Conservation (phyloP, 1,140 invertebrate genomes). For the Drosophila nigromelanica region DNA sequence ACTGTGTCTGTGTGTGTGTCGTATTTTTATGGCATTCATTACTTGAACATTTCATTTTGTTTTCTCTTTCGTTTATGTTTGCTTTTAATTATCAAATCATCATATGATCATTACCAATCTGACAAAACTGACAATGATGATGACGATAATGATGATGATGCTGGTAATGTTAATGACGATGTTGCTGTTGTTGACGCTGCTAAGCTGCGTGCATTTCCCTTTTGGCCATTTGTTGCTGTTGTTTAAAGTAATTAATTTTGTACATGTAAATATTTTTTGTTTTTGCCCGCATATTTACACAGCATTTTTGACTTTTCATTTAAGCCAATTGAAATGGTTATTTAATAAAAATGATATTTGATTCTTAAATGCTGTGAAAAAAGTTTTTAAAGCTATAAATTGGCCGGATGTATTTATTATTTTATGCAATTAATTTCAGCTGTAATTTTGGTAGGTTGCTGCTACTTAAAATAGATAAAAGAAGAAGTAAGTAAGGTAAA, state of each 20-base stretch:
- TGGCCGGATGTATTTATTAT: neutral
- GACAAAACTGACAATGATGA: slow-evolving; percentile 52
- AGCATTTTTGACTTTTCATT: slow-evolving; percentile 35
- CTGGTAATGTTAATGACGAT: slow-evolving; percentile 20
- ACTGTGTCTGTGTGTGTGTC: neutral
- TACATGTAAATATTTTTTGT: slow-evolving; percentile 47
- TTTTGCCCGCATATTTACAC: slow-evolving; percentile 42
- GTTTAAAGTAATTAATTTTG: slow-evolving; percentile 57
- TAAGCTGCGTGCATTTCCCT: slow-evolving; percentile 27
- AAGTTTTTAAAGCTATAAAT: slow-evolving; percentile 14
- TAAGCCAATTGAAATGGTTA: slow-evolving; percentile 28
- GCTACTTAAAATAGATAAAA: neutral
- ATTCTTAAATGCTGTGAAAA: slow-evolving; percentile 3
- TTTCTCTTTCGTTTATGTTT: slow-evolving; percentile 69
- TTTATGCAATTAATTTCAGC: neutral
- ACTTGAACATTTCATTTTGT: slow-evolving; percentile 46
- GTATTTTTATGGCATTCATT: slow-evolving; percentile 66
- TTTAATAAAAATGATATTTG: slow-evolving; percentile 24
- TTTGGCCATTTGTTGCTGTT: slow-evolving; percentile 36
- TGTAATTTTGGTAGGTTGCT: neutral
- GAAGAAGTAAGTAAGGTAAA: too few relatives aligned
- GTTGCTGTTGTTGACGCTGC: slow-evolving; percentile 4
- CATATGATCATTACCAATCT: slow-evolving; percentile 70
- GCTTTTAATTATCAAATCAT: slow-evolving; percentile 81
- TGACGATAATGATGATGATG: slow-evolving; percentile 48